Base-by-base conservation (phyloP, 35 echinoderm and acorn worm genomes). In the Diadema setosum region DNA sequence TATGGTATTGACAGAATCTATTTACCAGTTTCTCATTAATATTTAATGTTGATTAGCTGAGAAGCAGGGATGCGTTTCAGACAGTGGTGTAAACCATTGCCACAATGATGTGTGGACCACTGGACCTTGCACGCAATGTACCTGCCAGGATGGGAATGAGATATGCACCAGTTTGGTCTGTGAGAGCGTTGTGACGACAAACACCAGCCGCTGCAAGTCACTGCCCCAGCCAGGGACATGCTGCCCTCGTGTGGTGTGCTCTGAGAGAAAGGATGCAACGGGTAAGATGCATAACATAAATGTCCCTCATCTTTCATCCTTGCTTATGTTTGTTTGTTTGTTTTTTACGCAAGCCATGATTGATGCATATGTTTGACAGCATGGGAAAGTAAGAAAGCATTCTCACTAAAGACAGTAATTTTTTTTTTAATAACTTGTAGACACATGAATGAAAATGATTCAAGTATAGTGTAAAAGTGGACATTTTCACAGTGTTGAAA, bases 221-320 rank as follows among this genome's bases (percentile, higher is more conserved):
- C 17, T 78, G 27, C 44, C 65, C 2, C 41, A 74, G 42, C 85
- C 85, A 25, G 64, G 65, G 36, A 32, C 41, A 50, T 87, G 85
- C 85, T 87, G 85, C 45, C 85, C 85, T 45, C 63, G 70, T 36
- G 41, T 87, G 41, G 65, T 75, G 45, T 87, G 65, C 39, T 45
- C 65, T 74, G 67, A 67, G 37, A 16, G 12, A 2, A 16, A 34
- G 37, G 30, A 26, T 31, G 63, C 30, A 67, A 15, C 30, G 2
- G 63, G 63, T 67, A 67, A 30, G n/a, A n/a, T n/a, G n/a, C n/a
- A n/a, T n/a, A n/a, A n/a, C n/a, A n/a, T n/a, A n/a, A n/a, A n/a
- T n/a, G n/a, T n/a, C n/a, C n/a, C n/a, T n/a, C n/a, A n/a, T n/a
- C n/a, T n/a, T n/a, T n/a, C n/a, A n/a, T n/a, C n/a, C n/a, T n/a